Evolutionary conservation across 2,113 vertebrate genomes (phyloP), one percentile per base, ranked within the genome.

Genomic region (Sebastes fasciatus): DNA sequence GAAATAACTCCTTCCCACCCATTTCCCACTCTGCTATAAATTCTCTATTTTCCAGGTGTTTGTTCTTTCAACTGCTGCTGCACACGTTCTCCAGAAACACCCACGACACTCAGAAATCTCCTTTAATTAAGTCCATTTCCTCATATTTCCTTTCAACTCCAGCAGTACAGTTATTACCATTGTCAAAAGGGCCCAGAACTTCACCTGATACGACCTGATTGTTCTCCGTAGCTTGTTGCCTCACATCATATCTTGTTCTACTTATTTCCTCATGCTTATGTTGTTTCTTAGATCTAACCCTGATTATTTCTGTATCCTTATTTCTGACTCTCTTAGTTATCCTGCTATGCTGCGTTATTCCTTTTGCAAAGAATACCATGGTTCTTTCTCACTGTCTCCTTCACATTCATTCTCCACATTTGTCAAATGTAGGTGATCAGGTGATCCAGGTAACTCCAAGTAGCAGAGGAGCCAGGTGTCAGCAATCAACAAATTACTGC

Each of bases 381-480:
- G 23, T 16, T 61, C 2, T 34, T 61, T 61, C 58, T 34, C 34
- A 34, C 34, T 34, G 34, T 34, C 34, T 34, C 34, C 34, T 34
- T 34, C 14, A 26, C 12, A 5, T 13, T 13, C 58, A 61, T 26
- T 61, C 23, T 14, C 34, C 34, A 34, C 34, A 34, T 34, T 34
- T 34, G 34, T 34, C 34, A 34, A 34, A 34, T 34, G 34, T 34
- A 34, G 34, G 34, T 34, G 34, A 34, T 34, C 34, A 34, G 34
- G 34, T 34, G 34, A 34, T 34, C 34, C 34, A 23, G 42, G 19
- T 8, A 3, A 34, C 5, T 3, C 19, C 6, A 21, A 34, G 67
- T 8, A 62, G 61, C 46, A 52, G 46, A 66, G 42, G 2, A 74
- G 6, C n/a, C 90, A 94, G 93, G 77, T 94, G 93, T 74, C 7